These are phyloP conservation scores for Diadumene lineata DNA, from an alignment of 92 coral and sea anemone species.

Conservation along the genomic window DNA sequence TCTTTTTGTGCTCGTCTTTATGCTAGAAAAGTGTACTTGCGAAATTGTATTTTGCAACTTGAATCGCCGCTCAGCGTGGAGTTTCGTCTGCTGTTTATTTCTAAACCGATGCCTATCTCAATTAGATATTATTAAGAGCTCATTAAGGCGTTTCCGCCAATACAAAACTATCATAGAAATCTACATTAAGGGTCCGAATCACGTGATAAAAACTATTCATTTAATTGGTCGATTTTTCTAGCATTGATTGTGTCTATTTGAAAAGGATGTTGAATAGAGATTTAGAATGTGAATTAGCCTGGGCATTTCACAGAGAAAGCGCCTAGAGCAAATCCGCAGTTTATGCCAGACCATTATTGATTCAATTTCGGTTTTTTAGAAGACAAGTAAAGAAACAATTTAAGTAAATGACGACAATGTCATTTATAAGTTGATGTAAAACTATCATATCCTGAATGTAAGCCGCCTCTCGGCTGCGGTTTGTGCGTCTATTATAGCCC, in stretches of 20 bases:
- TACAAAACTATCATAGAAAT: background rate
- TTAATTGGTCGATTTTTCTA: background rate
- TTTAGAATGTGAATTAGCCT: background rate
- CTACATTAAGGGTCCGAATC: background rate
- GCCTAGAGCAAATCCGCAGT: conserved; percentile 24
- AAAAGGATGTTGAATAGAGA: background rate
- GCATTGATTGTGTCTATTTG: background rate
- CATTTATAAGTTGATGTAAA: background rate
- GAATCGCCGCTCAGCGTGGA: background rate
- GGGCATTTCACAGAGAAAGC: background rate
- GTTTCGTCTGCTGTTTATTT: background rate
- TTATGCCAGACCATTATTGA: background rate
- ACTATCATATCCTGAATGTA: background rate
- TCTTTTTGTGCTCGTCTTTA: too few relatives aligned
- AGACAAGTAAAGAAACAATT: background rate
- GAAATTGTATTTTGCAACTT: background rate
- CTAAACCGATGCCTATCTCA: background rate
- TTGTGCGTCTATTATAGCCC: background rate
- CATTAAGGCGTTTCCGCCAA: conserved; percentile 17
- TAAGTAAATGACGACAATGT: background rate
- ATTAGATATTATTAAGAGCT: background rate
- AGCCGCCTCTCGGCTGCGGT: background rate
- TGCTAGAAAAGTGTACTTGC: too few relatives aligned
- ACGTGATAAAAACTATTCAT: background rate
- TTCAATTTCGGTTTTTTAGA: background rate